phyloP scores from a whole-genome alignment of 1,140 invertebrate species.

The Heliothis virescens region DNA sequence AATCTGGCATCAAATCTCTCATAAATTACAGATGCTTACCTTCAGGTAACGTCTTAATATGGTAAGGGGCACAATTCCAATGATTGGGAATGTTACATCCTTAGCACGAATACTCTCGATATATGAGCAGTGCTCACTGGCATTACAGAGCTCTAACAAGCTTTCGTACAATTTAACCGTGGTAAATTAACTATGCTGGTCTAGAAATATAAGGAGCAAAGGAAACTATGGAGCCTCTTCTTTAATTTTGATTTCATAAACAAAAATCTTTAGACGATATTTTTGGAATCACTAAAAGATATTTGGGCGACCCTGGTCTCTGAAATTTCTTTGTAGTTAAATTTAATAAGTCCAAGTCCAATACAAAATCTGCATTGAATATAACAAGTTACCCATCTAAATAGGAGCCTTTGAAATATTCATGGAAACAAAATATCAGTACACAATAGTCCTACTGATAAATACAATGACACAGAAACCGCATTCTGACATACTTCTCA shows the following conservation, averaged over 20 bases:
- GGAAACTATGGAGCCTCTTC: neutral
- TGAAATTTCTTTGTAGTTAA: neutral
- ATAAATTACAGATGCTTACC: slow-evolving; percentile 26
- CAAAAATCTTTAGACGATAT: no score
- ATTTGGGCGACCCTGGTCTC: neutral
- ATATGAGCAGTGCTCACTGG: slow-evolving; percentile 19
- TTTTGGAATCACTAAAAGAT: no score
- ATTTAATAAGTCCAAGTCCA: neutral
- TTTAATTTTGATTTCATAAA: neutral
- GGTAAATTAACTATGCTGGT: slow-evolving; percentile 29
- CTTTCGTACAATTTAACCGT: slow-evolving; percentile 34
- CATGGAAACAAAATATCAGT: neutral
- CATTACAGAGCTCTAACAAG: slow-evolving; percentile 28
- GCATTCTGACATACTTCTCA: slow-evolving; percentile 4
- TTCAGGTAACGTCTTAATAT: slow-evolving; percentile 40
- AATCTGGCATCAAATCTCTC: slow-evolving; percentile 15
- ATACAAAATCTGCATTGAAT: neutral
- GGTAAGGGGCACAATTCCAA: slow-evolving; percentile 42
- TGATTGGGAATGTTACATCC: slow-evolving; percentile 36
- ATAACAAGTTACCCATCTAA: neutral
- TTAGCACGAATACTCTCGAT: slow-evolving; percentile 40
- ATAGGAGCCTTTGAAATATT: neutral
- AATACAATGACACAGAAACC: slow-evolving; percentile 10
- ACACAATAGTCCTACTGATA: slow-evolving; percentile 3
- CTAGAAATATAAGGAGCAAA: slow-evolving; percentile 17